A percentile compares a stretch with the other conserved stretches of the same genome.
Evolutionary conservation across 1,140 invertebrate species (phyloP).

Genomic region (Heliconius melpomene): DNA sequence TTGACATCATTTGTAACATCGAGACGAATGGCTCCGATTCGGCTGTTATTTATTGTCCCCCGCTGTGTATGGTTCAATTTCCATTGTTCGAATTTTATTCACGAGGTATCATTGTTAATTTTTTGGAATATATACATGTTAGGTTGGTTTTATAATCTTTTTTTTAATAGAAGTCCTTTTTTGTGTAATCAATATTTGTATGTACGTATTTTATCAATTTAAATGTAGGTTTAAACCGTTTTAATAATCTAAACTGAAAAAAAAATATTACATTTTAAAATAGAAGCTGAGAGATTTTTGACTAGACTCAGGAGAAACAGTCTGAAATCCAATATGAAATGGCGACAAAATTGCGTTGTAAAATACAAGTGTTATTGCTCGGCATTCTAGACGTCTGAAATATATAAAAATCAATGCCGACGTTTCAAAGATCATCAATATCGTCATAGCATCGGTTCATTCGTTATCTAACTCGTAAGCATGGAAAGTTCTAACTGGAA

Average conservation of each 20-base stretch:
- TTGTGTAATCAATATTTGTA: background rate
- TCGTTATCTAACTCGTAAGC: background rate
- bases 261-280: no score
- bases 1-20: constrained; percentile 30
- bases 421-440: constrained; percentile 32
- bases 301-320: background rate
- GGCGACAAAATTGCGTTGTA: no score
- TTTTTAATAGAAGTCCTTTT: background rate
- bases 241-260: no score
- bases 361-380: constrained; percentile 42
- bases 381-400: constrained; percentile 37
- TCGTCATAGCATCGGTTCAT: background rate
- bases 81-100: background rate
- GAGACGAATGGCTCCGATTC: constrained; percentile 15
- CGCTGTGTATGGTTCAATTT: background rate
- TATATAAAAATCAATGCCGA: constrained; percentile 44
- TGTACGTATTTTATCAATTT: background rate
- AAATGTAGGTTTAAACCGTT: no score
- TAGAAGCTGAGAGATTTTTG: background rate
- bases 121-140: background rate
- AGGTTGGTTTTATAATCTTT: background rate
- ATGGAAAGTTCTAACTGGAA: background rate
- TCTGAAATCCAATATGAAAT: constrained; percentile 12
- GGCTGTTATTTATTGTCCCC: constrained; percentile 15
- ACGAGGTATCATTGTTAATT: background rate